Percentiles rank a stretch among this genome's conserved stretches.
phyloP scores from a whole-genome alignment of 2,797 vertebrate species.

The Argyrosomus regius region DNA sequence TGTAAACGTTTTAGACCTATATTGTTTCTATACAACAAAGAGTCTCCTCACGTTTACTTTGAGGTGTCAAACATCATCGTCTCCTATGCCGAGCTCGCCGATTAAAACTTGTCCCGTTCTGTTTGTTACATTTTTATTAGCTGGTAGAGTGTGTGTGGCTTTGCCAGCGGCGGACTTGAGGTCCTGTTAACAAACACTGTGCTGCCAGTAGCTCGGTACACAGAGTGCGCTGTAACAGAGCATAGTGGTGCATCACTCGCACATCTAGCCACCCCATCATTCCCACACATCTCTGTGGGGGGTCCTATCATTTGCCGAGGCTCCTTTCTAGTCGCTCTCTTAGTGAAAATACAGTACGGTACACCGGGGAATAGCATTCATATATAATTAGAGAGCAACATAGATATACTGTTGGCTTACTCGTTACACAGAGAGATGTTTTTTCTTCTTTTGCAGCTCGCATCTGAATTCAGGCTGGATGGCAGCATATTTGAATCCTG shows the following conservation, averaged over 20 bases:
- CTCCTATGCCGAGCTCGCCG: slow-evolving; percentile 74
- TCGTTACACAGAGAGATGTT: neutral
- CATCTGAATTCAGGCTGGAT: too few species aligned
- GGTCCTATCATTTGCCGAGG: slow-evolving; percentile 47
- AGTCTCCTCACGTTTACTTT: slow-evolving; percentile 61
- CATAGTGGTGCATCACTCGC: slow-evolving; percentile 40
- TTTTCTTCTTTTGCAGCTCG: neutral
- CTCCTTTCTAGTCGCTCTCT: slow-evolving; percentile 25
- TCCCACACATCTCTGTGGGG: slow-evolving; percentile 46
- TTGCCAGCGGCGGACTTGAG: slow-evolving; percentile 66
- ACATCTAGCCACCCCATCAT: slow-evolving; percentile 19
- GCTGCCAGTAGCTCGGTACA: slow-evolving; percentile 54
- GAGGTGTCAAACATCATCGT: slow-evolving; percentile 66
- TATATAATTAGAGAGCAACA: slow-evolving; percentile 29
- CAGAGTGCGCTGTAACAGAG: slow-evolving; percentile 32
- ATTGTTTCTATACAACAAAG: slow-evolving; percentile 13
- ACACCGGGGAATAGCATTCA: slow-evolving; percentile 36
- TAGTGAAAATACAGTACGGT: slow-evolving; percentile 36
- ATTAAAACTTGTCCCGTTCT: slow-evolving; percentile 71
- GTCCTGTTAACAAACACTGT: slow-evolving; percentile 67
- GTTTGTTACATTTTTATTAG: slow-evolving; percentile 79
- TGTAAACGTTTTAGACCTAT: slow-evolving; percentile 19
- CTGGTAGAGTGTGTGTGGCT: slow-evolving; percentile 59
- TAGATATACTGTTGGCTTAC: neutral
- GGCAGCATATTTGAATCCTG: neutral